Evolutionary conservation across 2,113 vertebrate genomes (phyloP).

Genomic region (Bos indicus): DNA sequence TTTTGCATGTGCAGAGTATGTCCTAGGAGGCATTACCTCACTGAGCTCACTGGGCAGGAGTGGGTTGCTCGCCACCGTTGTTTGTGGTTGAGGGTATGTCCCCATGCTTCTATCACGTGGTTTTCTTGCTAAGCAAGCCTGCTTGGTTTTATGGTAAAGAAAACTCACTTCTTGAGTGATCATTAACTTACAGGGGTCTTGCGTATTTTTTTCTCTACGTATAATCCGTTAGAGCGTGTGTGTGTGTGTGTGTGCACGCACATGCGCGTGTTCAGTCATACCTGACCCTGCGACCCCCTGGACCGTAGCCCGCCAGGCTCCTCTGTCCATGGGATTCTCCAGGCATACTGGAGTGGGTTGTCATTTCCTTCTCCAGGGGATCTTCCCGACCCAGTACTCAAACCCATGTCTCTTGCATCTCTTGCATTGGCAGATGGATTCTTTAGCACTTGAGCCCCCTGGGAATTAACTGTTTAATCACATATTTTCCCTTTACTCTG

Average conservation of each 20-base stretch:
- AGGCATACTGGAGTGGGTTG: not conserved
- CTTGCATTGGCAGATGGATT: not conserved
- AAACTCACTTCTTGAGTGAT: not conserved
- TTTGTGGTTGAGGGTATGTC: not conserved
- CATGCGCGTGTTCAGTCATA: not conserved
- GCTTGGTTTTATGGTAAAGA: not conserved
- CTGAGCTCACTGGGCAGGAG: not conserved
- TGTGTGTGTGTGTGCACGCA: not conserved
- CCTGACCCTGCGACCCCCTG: not conserved
- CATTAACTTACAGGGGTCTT: not conserved
- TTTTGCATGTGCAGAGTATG: not conserved
- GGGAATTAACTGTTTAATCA: not conserved
- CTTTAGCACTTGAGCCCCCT: not conserved
- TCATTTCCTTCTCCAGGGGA: not conserved
- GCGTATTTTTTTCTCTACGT: not conserved
- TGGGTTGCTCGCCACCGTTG: not conserved
- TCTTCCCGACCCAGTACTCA: not conserved
- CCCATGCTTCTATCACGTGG: not conserved
- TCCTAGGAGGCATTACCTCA: not conserved
- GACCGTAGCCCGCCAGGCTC: not conserved
- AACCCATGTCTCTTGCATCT: not conserved
- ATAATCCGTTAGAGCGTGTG: not conserved
- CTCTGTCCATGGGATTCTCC: not conserved
- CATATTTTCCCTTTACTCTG: not conserved
- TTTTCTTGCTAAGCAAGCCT: not conserved